Evolutionary conservation across 1,140 invertebrate species (phyloP), one percentile per base, ranked within the genome.

Genomic region (Anthonomus grandis): DNA sequence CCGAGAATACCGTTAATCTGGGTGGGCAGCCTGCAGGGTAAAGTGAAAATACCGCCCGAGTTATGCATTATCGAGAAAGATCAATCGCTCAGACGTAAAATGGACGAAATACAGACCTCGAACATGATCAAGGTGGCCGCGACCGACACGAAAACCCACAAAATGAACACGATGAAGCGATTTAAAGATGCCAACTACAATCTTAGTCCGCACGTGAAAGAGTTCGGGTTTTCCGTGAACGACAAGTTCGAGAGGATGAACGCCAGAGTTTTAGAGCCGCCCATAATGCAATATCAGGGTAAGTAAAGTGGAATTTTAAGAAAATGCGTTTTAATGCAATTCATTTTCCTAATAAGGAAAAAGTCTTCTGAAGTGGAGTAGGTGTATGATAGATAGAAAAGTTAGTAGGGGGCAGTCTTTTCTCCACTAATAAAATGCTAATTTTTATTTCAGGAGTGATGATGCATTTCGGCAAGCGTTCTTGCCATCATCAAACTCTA

Each of bases 41-140:
- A 50, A 18, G 45, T 58, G 23, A 75, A 67, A 6, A 81, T 83
- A 36, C 76, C 73, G 49, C 67, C 80, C 36, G 84, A 86, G 74
- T 69, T 87, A 0, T 83, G 86, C 34, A 72, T 67, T 3, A 76
- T 90, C 9, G 59, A 78, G 1, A 68, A 71, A 42, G 83, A 83
- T 1, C 86, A 90, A 73, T 74, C 80, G 13, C 37, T 69, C 13
- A 65, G 75, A 38, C 74, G 69, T 24, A 83, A 81, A 67, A 66
- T 83, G 62, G 69, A 71, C 39, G 80, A 83, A 37, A 58, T 31
- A 0, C 86, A 89, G 70, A 82, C 86, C 0, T 55, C 77, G 0
- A 72, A 64, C 0, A 87, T 90, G 85, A 86, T 91, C 0, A 71
- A 63, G 25, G 73, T 73, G 41, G 62, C 87, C 1, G 86, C 86